Evolutionary conservation across 2,113 vertebrate species (phyloP).

Genomic region (Platanista minor): DNA sequence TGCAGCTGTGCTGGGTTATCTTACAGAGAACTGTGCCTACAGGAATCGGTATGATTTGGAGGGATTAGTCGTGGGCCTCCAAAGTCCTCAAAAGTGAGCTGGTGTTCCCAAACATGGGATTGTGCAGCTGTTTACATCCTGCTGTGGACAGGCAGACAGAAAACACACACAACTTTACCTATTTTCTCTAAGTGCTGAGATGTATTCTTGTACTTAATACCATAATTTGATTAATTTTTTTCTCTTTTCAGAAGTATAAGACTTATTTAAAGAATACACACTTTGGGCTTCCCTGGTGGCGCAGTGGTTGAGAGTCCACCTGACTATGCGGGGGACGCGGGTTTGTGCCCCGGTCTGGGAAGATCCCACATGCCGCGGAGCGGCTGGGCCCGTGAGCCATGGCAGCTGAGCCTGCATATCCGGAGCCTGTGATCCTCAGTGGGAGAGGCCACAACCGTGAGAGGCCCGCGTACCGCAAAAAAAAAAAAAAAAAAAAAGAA

Average conservation of each 20-base stretch:
- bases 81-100: background rate
- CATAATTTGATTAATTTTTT: background rate
- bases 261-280: background rate
- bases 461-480: too few relatives aligned
- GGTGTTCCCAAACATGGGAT: rapidly evolving
- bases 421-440: too few relatives aligned
- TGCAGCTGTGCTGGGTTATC: rapidly evolving
- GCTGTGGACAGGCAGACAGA: rapidly evolving
- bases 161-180: rapidly evolving
- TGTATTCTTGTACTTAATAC: background rate
- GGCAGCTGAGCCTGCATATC: too few relatives aligned
- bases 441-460: too few relatives aligned
- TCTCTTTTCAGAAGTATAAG: background rate
- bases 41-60: rapidly evolving
- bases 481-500: too few relatives aligned
- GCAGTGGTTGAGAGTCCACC: too few relatives aligned
- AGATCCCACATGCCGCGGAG: too few relatives aligned
- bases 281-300: too few relatives aligned
- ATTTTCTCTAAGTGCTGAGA: rapidly evolving
- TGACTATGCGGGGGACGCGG: too few relatives aligned
- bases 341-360: too few relatives aligned
- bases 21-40: rapidly evolving
- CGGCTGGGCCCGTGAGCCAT: too few relatives aligned
- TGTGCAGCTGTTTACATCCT: rapidly evolving
- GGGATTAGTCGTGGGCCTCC: too few relatives aligned